phyloP scores from a whole-genome alignment of 1,140 invertebrate genomes.

The Tetranychus cinnabarinus region DNA sequence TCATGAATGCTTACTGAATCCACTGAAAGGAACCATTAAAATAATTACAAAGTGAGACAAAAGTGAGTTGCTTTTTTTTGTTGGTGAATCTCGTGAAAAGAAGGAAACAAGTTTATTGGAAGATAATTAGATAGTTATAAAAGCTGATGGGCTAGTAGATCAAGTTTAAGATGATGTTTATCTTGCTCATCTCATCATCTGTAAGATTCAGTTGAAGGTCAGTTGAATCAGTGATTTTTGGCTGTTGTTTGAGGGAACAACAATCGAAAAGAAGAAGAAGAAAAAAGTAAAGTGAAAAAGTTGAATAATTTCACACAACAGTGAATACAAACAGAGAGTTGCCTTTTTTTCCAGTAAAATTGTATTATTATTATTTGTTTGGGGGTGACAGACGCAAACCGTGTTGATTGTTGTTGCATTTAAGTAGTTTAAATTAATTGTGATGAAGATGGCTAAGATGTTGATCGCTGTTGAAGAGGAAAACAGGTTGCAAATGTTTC shows the following conservation, averaged over 20 bases:
- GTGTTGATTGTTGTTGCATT: not conserved
- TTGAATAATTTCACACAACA: not conserved
- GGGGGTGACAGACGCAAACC: no score
- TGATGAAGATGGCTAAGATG: no score
- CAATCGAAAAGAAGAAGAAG: not conserved
- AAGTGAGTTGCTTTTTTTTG: not conserved
- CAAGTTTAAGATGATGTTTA: not conserved
- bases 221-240: no score
- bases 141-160: not conserved
- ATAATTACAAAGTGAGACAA: not conserved
- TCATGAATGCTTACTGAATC: not conserved
- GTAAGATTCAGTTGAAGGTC: no score
- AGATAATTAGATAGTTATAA: not conserved
- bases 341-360: not conserved
- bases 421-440: no score
- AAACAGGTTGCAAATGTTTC: no score
- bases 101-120: not conserved
- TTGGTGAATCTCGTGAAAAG: not conserved
- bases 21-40: not conserved
- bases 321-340: not conserved
- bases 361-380: not conserved
- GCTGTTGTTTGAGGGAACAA: no score
- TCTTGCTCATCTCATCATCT: not conserved
- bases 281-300: not conserved
- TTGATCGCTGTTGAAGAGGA: no score